phyloP scores from a whole-genome alignment of 1,140 invertebrate species.

The Holcopasites calliopsidis region DNA sequence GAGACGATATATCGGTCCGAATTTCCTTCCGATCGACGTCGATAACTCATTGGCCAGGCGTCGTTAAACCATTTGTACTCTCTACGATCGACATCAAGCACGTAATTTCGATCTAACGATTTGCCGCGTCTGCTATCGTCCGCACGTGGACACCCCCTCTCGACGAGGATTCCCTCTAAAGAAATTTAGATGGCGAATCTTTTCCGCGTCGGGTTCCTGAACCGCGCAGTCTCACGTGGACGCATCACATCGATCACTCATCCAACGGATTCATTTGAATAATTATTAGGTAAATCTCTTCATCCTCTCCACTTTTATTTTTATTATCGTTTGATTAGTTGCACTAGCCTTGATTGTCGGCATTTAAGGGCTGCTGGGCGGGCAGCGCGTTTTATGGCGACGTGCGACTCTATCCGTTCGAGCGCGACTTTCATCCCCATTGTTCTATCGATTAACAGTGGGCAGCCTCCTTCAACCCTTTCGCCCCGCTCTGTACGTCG shows the following conservation, averaged over 20 bases:
- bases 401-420: conserved; percentile 62
- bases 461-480: background rate
- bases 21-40: too few species aligned
- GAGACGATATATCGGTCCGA: too few species aligned
- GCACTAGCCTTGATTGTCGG: conserved; percentile 80
- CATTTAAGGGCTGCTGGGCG: conserved; percentile 76
- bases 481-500: too few species aligned
- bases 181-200: too few species aligned
- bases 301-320: conserved; percentile 48
- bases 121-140: conserved; percentile 26
- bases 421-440: conserved; percentile 10
- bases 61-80: conserved; percentile 52
- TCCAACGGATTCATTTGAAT: conserved; percentile 56
- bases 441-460: background rate
- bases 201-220: background rate
- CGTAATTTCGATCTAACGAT: conserved; percentile 50
- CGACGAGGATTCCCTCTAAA: background rate
- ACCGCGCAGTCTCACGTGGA: conserved; percentile 16
- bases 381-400: conserved; percentile 67
- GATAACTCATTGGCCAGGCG: conserved; percentile 32
- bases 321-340: conserved; percentile 79
- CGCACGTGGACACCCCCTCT: background rate
- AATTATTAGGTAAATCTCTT: conserved; percentile 64
- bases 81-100: conserved; percentile 60
- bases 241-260: conserved; percentile 50